Conservation (phyloP, 2,797 vertebrate species). For the Gymnopithys bicolor region DNA sequence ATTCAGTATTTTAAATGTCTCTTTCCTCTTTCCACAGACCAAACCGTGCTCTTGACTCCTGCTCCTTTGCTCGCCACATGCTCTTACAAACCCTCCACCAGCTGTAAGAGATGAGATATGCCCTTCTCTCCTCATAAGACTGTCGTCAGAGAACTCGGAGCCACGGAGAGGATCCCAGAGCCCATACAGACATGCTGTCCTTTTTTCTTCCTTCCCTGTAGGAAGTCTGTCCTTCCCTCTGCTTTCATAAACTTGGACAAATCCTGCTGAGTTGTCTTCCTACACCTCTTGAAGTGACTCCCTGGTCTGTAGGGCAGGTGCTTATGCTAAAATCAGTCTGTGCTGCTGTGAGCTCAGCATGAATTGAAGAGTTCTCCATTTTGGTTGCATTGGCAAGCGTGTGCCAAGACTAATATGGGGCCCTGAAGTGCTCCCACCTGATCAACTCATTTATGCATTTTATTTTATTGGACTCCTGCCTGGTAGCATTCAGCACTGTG, state of each 20-base stretch:
- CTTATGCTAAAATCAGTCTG: background rate
- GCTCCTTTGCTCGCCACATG: slow-evolving; percentile 83
- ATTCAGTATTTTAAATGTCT: background rate
- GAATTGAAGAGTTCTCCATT: background rate
- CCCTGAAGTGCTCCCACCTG: background rate
- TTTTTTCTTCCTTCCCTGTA: background rate
- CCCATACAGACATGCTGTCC: background rate
- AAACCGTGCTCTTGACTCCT: slow-evolving; percentile 85
- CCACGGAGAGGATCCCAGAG: background rate
- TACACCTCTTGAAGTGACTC: background rate
- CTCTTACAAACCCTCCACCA: slow-evolving; percentile 86
- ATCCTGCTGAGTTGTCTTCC: slow-evolving; percentile 7
- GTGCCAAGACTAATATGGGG: background rate
- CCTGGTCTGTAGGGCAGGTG: background rate
- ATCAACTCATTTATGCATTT: background rate
- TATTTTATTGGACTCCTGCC: background rate
- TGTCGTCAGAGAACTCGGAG: background rate
- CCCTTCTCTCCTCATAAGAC: slow-evolving; percentile 5
- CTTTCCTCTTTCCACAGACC: slow-evolving; percentile 76
- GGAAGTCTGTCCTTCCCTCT: slow-evolving; percentile 8
- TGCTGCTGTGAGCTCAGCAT: background rate
- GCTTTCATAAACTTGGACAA: slow-evolving; percentile 41
- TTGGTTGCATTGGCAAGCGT: background rate
- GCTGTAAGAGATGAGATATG: slow-evolving; percentile 54
- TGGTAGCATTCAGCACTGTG: background rate